A percentile compares a stretch with the other conserved stretches of the same genome.
Conservation (phyloP, 2,797 vertebrate genomes). For the Myotis vivesi region DNA sequence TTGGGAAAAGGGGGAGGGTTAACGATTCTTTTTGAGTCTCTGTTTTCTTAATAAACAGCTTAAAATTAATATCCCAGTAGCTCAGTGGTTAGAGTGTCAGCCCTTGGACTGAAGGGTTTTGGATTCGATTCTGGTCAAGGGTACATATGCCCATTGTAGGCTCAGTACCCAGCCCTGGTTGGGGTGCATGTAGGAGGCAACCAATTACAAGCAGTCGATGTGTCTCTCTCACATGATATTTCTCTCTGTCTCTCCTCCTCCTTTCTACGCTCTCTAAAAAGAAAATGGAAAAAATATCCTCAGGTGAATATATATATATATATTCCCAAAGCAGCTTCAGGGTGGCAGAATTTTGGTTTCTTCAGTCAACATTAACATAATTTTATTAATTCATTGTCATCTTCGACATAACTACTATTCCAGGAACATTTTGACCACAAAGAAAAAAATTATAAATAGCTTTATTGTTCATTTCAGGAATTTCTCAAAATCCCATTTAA, state of each 20-base stretch:
- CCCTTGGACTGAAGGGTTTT: no score
- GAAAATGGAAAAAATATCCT: no score
- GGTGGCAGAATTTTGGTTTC: not conserved
- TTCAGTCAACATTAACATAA: not conserved
- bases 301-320: no score
- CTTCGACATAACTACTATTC: not conserved
- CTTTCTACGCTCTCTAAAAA: no score
- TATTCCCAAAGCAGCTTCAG: no score
- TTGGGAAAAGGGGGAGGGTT: not conserved
- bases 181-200: no score
- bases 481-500: not conserved
- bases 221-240: no score
- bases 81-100: not conserved
- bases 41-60: not conserved
- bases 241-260: no score
- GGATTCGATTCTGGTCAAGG: no score
- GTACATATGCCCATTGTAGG: no score
- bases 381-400: not conserved
- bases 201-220: no score
- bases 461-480: not conserved
- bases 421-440: not conserved
- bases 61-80: not conserved
- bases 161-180: no score
- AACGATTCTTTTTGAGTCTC: not conserved
- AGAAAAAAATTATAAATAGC: constrained; percentile 22